Evolutionary conservation across 2,797 vertebrate genomes (phyloP), one percentile per base, ranked within the genome.

Genomic region (Paguma larvata): DNA sequence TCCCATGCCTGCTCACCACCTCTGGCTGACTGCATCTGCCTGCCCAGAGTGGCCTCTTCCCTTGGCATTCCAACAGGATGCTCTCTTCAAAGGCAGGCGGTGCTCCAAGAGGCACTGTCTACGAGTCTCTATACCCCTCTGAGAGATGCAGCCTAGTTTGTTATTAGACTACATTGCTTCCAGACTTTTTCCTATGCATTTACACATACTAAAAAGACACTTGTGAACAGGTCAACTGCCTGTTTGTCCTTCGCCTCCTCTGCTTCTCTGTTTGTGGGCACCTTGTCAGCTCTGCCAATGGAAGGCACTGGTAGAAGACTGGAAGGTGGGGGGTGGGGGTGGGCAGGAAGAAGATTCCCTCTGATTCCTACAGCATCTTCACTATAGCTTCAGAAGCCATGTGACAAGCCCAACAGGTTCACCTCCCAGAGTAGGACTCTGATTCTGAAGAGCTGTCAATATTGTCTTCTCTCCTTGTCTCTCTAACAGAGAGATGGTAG

Each of bases 41-140:
- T 27, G 21, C 51, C 85, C 23, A n/a, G 32, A 32, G 75, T 11
- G 48, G 63, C 90, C n/a, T 56, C 59, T 27, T 2, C 9, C 19
- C 56, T 63, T 41, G 30, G 41, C 25, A 4, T 23, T 21, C 34
- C 21, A 15, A 44, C 19, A 8, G 5, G 21, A 3, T 0, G 0
- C 16, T 41, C 46, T 75, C 48, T 77, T 72, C 41, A 51, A 92
- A 68, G 92, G 56, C n/a, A 32, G 2, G 23, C 32, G 21, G 10
- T 78, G 11, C 59, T 68, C 6, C 32, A 13, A 16, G 3, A 53
- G 34, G 65, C 72, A n/a, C 19, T 73, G 6, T 34, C 32, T 21
- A 15, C 72, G 65, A 83, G 34, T 63, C 41, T 82, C 87, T 32
- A 12, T 13, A 9, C 7, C 53, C 44, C 65, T 30, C 23, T 32